Percentiles rank a stretch among this genome's conserved stretches.
phyloP scores from a whole-genome alignment of 2,888 invertebrate genomes.

The Polyommatus iphigenia region DNA sequence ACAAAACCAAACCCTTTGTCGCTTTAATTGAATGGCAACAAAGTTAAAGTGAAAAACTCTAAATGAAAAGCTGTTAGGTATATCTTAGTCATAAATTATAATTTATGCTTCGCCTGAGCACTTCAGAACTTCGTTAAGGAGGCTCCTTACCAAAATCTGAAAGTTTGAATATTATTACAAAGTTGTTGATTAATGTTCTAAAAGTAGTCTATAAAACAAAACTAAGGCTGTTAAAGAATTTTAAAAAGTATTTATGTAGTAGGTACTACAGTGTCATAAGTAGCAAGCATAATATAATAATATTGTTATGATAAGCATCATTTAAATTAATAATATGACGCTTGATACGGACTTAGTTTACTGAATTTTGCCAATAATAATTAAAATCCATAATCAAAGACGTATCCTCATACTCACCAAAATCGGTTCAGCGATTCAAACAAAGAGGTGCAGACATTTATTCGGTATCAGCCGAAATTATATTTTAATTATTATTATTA shows the following conservation, averaged over 20 bases:
- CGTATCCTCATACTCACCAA: too few relatives aligned
- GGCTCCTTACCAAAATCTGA: conserved; percentile 29
- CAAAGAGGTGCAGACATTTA: too few relatives aligned
- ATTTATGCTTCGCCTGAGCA: conserved; percentile 26
- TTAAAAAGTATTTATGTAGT: background rate
- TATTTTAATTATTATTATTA: too few relatives aligned
- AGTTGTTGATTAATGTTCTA: conserved; percentile 29
- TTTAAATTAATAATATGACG: too few relatives aligned
- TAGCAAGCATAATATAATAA: too few relatives aligned
- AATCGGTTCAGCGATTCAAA: too few relatives aligned
- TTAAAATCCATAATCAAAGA: too few relatives aligned
- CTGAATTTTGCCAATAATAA: too few relatives aligned
- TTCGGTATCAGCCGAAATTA: too few relatives aligned
- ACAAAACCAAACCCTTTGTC: background rate
- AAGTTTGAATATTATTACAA: conserved; percentile 31
- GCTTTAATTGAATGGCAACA: background rate
- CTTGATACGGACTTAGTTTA: too few relatives aligned
- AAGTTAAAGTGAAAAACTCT: background rate
- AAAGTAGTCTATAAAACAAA: conserved; percentile 24
- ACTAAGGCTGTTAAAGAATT: conserved; percentile 5
- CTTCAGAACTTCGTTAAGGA: conserved; percentile 27
- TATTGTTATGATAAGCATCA: too few relatives aligned
- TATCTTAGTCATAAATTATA: conserved; percentile 26
- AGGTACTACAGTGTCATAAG: background rate
- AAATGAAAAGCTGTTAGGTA: conserved; percentile 14